Evolutionary conservation across 2,888 invertebrate species (phyloP).

Genomic region (Stictocephala bisonia): DNA sequence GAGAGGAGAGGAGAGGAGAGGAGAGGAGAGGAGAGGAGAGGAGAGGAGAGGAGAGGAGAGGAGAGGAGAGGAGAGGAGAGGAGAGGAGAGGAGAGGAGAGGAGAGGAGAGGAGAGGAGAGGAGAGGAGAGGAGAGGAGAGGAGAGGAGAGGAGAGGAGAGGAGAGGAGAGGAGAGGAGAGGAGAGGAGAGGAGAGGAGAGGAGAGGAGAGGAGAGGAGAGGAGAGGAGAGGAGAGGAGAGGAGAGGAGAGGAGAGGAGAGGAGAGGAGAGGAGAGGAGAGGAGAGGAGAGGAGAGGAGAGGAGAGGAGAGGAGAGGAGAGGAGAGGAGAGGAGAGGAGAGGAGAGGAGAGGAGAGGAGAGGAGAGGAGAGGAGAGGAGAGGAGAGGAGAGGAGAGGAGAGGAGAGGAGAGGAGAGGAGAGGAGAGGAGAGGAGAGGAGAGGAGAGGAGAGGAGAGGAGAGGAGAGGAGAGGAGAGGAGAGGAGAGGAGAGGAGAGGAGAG

Average conservation of each 20-base stretch:
- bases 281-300: neutral
- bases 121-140: neutral
- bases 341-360: neutral
- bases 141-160: neutral
- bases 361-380: neutral
- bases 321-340: neutral
- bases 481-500: slow-evolving; percentile 33
- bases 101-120: neutral
- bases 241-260: neutral
- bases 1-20: neutral
- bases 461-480: neutral
- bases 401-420: neutral
- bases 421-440: neutral
- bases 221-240: neutral
- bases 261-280: slow-evolving; percentile 6
- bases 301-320: neutral
- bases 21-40: neutral
- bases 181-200: neutral
- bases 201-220: neutral
- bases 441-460: neutral
- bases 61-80: neutral
- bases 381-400: neutral
- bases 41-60: neutral
- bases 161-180: neutral
- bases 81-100: neutral